These are phyloP conservation scores for Corythornis cristatus DNA, from an alignment of 2,113 vertebrate genomes.

Conservation along the genomic window DNA sequence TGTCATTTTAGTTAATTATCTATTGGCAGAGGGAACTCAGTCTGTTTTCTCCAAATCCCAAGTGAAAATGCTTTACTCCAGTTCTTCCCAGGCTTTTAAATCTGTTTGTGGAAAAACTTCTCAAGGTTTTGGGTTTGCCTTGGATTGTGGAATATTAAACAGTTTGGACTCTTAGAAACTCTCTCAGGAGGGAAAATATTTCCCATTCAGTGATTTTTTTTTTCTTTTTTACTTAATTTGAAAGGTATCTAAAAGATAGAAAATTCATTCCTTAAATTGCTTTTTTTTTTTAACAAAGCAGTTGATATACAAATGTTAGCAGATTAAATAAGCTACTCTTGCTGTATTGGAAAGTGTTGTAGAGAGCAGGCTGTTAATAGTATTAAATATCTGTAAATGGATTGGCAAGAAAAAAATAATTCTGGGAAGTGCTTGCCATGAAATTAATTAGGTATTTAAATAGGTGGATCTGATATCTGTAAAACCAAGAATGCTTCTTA, in stretches of 20 bases:
- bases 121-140: background rate
- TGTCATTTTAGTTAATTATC: background rate
- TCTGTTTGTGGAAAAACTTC: background rate
- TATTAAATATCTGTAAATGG: background rate
- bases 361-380: background rate
- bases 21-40: background rate
- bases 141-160: background rate
- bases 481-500: background rate
- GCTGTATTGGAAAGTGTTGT: background rate
- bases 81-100: background rate
- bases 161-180: background rate
- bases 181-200: background rate
- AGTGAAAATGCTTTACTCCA: background rate
- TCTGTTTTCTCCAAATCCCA: background rate
- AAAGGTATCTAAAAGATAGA: background rate
- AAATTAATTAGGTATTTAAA: slow-evolving; percentile 32
- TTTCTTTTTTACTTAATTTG: background rate
- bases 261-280: background rate
- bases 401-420: background rate
- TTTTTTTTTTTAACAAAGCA: background rate
- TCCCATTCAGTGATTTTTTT: background rate
- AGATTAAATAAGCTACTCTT: background rate
- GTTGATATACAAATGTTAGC: background rate
- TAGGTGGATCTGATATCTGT: slow-evolving; percentile 3
- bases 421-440: background rate